Evolutionary conservation across 2,797 vertebrate genomes (phyloP), one percentile per base, ranked within the genome.

Genomic region (Decapterus maruadsi): DNA sequence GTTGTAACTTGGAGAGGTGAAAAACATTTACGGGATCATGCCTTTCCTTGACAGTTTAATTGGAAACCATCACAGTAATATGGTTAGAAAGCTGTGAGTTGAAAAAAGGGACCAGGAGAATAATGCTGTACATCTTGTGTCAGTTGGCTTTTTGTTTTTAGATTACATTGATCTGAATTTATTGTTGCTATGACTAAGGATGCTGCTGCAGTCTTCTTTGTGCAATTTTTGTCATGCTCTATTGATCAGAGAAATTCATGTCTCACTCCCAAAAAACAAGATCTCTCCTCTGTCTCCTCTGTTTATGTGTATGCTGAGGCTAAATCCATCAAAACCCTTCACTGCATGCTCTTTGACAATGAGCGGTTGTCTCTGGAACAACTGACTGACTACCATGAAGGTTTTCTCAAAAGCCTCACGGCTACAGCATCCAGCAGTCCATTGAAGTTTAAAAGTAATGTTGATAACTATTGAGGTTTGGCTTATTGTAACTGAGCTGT

Each of bases 211-310:
- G 22, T 74, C 48, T 16, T 63, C 51, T 79, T 45, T 71, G 17
- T 64, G 64, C 16, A 6, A 22, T 38, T 38, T 73, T 64, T 75
- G 61, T 82, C 75, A 77, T 51, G 60, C 57, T 70, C 54, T 77
- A 14, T 81, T 80, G 69, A 82, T 79, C 69, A 77, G 55, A 75
- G 42, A 50, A 58, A 60, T 65, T 36, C 2, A 20, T n/a, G 1
- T 68, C 68, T 65, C 29, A 56, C 65, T 80, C 38, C 5, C 1
- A 17, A 9, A 64, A 65, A 65, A 65, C 48, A 72, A 54, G 8
- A 16, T 0, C 59, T 62, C 8, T 59, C 9, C 38, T 54, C 11
- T 69, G 59, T 51, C n/a, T 4, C 36, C 7, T 29, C 5, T 38
- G 12, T 62, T 51, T 31, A 56, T 58, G 48, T 65, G 29, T 29